Conservation (phyloP, 2,113 vertebrate genomes). For the Neolamprologus toae region DNA sequence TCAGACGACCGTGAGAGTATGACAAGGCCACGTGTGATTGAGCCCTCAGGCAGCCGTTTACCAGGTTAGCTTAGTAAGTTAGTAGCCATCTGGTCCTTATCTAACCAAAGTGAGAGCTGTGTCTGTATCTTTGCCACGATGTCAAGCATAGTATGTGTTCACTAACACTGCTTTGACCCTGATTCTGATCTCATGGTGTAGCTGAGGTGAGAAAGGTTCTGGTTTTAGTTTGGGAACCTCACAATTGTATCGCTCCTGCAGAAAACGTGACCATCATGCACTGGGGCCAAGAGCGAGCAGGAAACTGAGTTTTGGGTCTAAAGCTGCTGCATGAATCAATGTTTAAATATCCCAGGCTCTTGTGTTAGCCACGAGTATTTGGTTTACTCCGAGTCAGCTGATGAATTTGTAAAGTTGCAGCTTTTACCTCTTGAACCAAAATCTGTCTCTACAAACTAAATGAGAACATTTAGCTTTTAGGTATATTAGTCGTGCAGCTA, state of each 20-base stretch:
- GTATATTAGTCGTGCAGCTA: rapidly evolving
- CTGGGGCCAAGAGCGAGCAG: background rate
- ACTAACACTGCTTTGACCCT: background rate
- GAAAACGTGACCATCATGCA: rapidly evolving
- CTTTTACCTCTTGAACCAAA: background rate
- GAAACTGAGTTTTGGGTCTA: background rate
- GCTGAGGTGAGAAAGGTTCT: background rate
- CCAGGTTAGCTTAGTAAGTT: background rate
- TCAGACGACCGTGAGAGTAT: background rate
- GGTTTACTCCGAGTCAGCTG: background rate
- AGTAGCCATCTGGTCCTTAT: rapidly evolving
- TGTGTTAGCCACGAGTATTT: rapidly evolving
- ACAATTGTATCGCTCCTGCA: background rate
- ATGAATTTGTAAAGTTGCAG: background rate
- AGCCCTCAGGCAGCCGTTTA: background rate
- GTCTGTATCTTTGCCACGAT: rapidly evolving
- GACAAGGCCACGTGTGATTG: rapidly evolving
- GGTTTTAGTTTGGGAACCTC: background rate
- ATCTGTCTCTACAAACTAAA: background rate
- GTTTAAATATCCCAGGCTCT: background rate
- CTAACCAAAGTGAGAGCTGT: rapidly evolving
- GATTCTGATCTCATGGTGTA: background rate
- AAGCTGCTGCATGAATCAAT: background rate
- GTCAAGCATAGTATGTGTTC: background rate
- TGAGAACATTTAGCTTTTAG: rapidly evolving